Evolutionary conservation across 2,888 invertebrate genomes (phyloP).

Genomic region (Ephialtes manifestator): DNA sequence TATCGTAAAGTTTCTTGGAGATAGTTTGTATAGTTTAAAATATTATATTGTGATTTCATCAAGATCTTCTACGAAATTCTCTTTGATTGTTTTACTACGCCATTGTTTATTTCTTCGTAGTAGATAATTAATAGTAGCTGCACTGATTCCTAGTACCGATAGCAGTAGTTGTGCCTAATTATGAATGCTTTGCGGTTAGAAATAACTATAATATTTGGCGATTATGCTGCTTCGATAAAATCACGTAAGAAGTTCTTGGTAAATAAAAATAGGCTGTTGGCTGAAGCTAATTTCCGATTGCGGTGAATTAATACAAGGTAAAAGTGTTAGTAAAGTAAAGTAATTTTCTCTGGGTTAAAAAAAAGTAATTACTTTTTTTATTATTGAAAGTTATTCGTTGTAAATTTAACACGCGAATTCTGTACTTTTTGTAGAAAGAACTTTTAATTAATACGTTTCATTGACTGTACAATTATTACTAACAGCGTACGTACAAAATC

Average conservation of each 20-base stretch:
- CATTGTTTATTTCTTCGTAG: slow-evolving; percentile 48
- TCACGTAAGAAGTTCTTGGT: neutral
- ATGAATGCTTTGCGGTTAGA: neutral
- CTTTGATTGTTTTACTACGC: neutral
- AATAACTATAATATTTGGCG: neutral
- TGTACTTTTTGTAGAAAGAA: too few species aligned
- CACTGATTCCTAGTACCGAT: slow-evolving; percentile 41
- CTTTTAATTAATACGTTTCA: neutral
- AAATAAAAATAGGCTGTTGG: neutral
- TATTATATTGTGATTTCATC: slow-evolving; percentile 15
- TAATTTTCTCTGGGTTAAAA: neutral
- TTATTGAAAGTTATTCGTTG: neutral
- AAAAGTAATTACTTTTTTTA: neutral
- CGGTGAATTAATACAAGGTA: neutral
- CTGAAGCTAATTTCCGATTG: neutral
- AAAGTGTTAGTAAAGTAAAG: too few species aligned
- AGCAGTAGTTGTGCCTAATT: neutral
- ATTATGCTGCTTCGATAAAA: neutral
- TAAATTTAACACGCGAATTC: too few species aligned
- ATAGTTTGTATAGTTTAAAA: neutral
- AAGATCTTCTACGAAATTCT: neutral
- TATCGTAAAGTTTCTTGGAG: neutral
- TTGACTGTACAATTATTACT: neutral
- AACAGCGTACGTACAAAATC: neutral
- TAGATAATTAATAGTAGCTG: slow-evolving; percentile 32